phyloP scores from a whole-genome alignment of 1,140 invertebrate genomes.

The Latrodectus geometricus region DNA sequence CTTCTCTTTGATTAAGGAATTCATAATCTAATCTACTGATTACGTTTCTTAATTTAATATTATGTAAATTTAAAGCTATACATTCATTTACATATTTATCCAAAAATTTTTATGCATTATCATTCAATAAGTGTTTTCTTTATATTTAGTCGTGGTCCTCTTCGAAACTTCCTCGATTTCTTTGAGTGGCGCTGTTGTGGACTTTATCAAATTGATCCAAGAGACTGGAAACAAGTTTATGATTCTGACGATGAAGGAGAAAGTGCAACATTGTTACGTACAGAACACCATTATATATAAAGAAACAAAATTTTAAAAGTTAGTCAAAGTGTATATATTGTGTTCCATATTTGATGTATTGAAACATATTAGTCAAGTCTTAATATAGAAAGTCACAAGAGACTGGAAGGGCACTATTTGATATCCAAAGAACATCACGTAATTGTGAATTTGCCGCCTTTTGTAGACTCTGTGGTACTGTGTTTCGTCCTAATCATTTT shows the following conservation, averaged over 20 bases:
- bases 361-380: not conserved
- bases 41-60: not conserved
- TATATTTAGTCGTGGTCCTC: slow-evolving; percentile 76
- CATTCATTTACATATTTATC: not conserved
- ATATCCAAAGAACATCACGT: too few species aligned
- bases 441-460: not conserved
- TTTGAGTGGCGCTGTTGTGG: slow-evolving; percentile 82
- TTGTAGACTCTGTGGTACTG: slow-evolving; percentile 25
- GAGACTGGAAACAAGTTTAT: slow-evolving; percentile 74
- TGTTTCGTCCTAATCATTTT: slow-evolving; percentile 37
- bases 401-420: not conserved
- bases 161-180: slow-evolving; percentile 87
- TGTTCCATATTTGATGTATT: not conserved
- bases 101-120: not conserved
- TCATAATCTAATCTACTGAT: too few species aligned
- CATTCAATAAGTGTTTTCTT: not conserved
- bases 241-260: slow-evolving; percentile 66
- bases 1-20: too few species aligned
- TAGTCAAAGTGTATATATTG: not conserved
- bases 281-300: slow-evolving; percentile 58
- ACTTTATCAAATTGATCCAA: slow-evolving; percentile 76
- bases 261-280: slow-evolving; percentile 18
- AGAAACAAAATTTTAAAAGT: not conserved
- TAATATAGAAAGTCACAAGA: not conserved
- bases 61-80: not conserved